phyloP scores from a whole-genome alignment of 2,797 vertebrate genomes.

The Tapera naevia region DNA sequence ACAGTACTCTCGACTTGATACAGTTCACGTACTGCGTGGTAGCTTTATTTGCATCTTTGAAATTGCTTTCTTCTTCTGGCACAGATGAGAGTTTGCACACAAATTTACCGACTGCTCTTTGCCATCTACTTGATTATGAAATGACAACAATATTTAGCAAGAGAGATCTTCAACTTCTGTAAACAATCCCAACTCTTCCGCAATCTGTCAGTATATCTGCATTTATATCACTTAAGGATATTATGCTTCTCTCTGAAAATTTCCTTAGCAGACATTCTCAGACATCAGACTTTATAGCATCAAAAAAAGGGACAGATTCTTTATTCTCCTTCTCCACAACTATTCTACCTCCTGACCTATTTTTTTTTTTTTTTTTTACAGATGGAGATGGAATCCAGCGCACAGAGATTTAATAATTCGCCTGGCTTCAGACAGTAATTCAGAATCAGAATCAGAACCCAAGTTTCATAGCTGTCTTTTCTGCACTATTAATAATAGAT shows the following conservation, averaged over 20 bases:
- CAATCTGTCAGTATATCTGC: not conserved
- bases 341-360: not conserved
- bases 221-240: not conserved
- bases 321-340: not conserved
- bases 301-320: not conserved
- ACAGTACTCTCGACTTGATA: not conserved
- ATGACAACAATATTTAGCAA: constrained; percentile 14
- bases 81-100: constrained; percentile 32
- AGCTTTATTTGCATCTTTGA: constrained; percentile 22
- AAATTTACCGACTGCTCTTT: constrained; percentile 32
- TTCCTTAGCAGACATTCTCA: not conserved
- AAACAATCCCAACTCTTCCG: constrained; percentile 15
- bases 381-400: not conserved
- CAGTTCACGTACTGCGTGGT: not conserved
- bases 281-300: not conserved
- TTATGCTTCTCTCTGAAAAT: not conserved
- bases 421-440: not conserved
- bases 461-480: not conserved
- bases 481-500: not conserved
- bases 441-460: not conserved
- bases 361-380: not conserved
- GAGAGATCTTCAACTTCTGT: constrained; percentile 29
- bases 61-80: constrained; percentile 15
- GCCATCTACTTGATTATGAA: constrained; percentile 45
- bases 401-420: not conserved